Percentiles rank a stretch among this genome's conserved stretches.
These are phyloP conservation scores for Enoplosus armatus DNA, from an alignment of 2,797 vertebrate species.

Conservation along the genomic window DNA sequence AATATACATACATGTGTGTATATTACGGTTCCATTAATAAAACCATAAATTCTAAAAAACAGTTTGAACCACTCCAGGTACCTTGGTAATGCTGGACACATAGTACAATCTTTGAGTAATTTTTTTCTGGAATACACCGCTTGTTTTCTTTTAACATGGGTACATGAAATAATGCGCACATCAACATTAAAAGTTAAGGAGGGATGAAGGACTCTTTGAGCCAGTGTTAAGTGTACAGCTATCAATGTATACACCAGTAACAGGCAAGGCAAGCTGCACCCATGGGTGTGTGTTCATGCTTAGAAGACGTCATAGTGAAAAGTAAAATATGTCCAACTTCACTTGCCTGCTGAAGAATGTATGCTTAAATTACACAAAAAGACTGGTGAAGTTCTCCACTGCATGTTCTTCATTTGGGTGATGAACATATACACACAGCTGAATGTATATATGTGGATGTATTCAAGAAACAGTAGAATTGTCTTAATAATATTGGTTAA, in stretches of 20 bases:
- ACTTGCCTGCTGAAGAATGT: constrained; percentile 68
- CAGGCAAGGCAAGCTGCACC: constrained; percentile 80
- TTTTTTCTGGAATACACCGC: constrained; percentile 84
- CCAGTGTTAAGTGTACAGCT: constrained; percentile 79
- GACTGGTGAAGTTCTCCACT: constrained; percentile 63
- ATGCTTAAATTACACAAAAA: constrained; percentile 59
- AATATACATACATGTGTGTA: constrained; percentile 91
- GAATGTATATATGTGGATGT: constrained; percentile 83
- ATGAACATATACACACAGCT: constrained; percentile 83
- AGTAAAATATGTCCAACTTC: constrained; percentile 74
- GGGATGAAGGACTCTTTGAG: constrained; percentile 80
- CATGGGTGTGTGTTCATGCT: constrained; percentile 79
- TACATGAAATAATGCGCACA: constrained; percentile 85
- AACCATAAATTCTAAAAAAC: constrained; percentile 87
- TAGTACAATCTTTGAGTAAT: constrained; percentile 87
- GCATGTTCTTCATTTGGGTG: constrained; percentile 77
- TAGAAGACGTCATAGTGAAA: constrained; percentile 73
- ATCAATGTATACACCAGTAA: constrained; percentile 78
- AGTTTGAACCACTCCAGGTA: constrained; percentile 86
- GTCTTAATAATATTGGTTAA: constrained; percentile 77
- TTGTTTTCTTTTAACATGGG: constrained; percentile 82
- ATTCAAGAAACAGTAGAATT: constrained; percentile 80
- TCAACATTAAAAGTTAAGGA: constrained; percentile 82
- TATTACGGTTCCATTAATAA: constrained; percentile 88
- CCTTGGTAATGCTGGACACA: constrained; percentile 87